Evolutionary conservation across 2,113 vertebrate species (phyloP).

Genomic region (Anoplopoma fimbria): DNA sequence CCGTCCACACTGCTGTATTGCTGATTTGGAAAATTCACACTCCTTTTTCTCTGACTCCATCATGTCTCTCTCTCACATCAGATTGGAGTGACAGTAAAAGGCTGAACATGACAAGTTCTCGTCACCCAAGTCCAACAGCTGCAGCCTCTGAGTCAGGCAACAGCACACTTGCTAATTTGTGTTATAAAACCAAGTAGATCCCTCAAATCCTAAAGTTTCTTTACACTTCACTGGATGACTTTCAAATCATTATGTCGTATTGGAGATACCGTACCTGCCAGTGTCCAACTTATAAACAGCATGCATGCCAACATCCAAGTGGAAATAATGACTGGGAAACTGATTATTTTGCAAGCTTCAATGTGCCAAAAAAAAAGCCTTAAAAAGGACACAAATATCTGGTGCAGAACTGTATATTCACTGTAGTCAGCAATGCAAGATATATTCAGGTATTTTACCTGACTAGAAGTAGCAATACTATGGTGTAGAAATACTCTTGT

Average conservation of each 20-base stretch:
- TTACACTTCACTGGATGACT: too few relatives aligned
- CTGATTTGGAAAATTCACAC: slow-evolving; percentile 46
- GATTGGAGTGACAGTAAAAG: background rate
- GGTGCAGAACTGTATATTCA: background rate
- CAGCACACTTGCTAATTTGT: background rate
- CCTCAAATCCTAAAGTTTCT: background rate
- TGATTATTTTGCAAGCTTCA: background rate
- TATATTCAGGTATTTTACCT: too few relatives aligned
- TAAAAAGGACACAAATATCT: background rate
- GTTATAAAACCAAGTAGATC: background rate
- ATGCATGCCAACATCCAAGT: background rate
- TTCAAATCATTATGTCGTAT: too few relatives aligned
- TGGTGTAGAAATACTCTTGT: background rate
- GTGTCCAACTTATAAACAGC: too few relatives aligned
- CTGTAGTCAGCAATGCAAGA: background rate
- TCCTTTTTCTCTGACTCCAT: slow-evolving; percentile 1
- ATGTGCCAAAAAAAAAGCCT: background rate
- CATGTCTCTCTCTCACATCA: slow-evolving; percentile 1
- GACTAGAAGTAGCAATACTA: background rate
- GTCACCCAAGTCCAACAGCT: background rate
- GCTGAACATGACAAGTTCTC: background rate
- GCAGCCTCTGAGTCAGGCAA: background rate
- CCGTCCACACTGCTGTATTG: slow-evolving; percentile 15
- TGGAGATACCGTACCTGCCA: too few relatives aligned
- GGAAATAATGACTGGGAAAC: background rate